Percentiles rank a stretch among this genome's conserved stretches.
Conservation (phyloP, 2,113 vertebrate genomes). For the Stegostoma tigrinum region DNA sequence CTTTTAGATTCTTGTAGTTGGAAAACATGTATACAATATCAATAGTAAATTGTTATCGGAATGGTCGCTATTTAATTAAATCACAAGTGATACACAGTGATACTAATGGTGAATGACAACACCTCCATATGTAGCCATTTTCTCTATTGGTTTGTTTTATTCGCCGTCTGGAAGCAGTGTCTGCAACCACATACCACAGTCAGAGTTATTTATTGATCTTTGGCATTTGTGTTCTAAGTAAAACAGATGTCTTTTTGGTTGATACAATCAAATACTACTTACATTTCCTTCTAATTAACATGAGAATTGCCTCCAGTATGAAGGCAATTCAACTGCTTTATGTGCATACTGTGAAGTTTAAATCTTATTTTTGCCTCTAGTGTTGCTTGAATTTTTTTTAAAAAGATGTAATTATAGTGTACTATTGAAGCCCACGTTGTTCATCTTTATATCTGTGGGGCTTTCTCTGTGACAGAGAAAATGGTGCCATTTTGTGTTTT, state of each 20-base stretch:
- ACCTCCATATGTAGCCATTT: background rate
- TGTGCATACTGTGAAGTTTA: background rate
- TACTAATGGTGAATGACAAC: constrained; percentile 20
- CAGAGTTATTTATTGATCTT: constrained; percentile 32
- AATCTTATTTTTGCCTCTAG: background rate
- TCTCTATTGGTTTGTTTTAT: background rate
- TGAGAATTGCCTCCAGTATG: constrained; percentile 14
- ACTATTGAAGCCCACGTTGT: background rate
- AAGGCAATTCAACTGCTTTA: background rate
- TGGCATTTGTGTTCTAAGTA: constrained; percentile 25
- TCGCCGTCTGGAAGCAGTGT: background rate
- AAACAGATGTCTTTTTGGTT: constrained; percentile 35
- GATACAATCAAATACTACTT: constrained; percentile 29
- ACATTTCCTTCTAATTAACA: constrained; percentile 32
- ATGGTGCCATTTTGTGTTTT: background rate
- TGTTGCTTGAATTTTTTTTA: background rate
- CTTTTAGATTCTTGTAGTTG: background rate
- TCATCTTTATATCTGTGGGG: background rate
- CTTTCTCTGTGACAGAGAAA: background rate
- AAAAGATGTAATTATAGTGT: constrained; percentile 4
- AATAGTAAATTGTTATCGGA: constrained; percentile 13
- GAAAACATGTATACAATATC: background rate
- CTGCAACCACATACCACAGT: constrained; percentile 15
- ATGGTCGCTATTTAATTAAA: background rate
- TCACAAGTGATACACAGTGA: background rate